A percentile compares a stretch with the other conserved stretches of the same genome.
Evolutionary conservation across 2,113 vertebrate species (phyloP).

Genomic region (Scomber colias): DNA sequence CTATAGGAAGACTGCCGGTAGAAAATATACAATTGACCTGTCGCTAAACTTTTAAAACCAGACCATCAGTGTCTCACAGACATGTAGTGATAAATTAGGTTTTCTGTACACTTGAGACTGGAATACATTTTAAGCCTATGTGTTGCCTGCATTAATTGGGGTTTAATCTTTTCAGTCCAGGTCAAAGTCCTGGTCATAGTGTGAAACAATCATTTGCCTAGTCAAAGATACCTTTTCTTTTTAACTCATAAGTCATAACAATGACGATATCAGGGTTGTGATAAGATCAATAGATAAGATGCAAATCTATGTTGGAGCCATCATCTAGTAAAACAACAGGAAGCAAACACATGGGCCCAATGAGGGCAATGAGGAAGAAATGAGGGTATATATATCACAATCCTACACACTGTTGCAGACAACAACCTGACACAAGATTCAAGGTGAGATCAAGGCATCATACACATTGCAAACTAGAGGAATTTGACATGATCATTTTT

Average conservation of each 20-base stretch:
- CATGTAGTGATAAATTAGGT: too few relatives aligned
- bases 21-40: constrained; percentile 41
- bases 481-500: not conserved
- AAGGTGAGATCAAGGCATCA: constrained; percentile 8
- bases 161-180: too few relatives aligned
- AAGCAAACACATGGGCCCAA: not conserved
- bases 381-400: not conserved
- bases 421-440: not conserved
- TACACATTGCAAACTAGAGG: not conserved
- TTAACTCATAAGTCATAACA: too few relatives aligned
- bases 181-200: too few relatives aligned
- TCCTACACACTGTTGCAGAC: not conserved
- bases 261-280: not conserved
- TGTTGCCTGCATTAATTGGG: too few relatives aligned
- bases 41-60: not conserved
- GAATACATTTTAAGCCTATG: too few relatives aligned
- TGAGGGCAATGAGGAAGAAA: not conserved
- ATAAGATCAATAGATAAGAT: not conserved
- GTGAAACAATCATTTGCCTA: too few relatives aligned
- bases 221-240: too few relatives aligned
- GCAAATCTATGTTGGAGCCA: too few relatives aligned
- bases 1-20: constrained; percentile 36
- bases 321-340: too few relatives aligned
- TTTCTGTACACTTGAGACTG: too few relatives aligned
- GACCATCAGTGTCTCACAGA: too few relatives aligned